Conservation (phyloP, 2,888 invertebrate species). For the Stictocephala bisonia region DNA sequence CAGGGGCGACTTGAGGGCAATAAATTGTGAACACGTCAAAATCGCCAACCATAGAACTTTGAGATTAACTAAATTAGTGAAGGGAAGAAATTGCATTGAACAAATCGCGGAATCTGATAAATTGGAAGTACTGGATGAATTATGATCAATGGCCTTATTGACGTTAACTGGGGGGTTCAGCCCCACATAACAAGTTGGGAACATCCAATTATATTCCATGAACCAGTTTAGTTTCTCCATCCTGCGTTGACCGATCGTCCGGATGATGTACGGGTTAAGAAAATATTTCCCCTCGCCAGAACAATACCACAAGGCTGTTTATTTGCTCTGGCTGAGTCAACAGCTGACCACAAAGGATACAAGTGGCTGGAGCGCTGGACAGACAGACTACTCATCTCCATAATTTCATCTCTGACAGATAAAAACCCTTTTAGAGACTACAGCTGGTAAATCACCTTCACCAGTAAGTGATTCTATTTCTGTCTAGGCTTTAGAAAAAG, state of each 20-base stretch:
- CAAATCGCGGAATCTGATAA: constrained; percentile 30
- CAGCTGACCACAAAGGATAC: neutral
- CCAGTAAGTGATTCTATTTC: neutral
- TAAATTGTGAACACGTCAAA: no score
- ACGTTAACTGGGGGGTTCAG: constrained; percentile 36
- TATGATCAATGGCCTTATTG: constrained; percentile 29
- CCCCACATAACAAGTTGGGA: constrained; percentile 37
- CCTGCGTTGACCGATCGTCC: constrained; percentile 1
- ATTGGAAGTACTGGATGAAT: constrained; percentile 17
- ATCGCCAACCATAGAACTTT: no score
- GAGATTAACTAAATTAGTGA: constrained; percentile 31
- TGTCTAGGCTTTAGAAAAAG: constrained; percentile 9
- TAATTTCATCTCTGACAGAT: constrained; percentile 44
- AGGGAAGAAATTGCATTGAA: constrained; percentile 17
- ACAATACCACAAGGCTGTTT: constrained; percentile 11
- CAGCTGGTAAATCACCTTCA: constrained; percentile 29
- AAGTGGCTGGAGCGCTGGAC: neutral
- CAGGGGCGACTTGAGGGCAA: no score
- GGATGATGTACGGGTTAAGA: constrained; percentile 33
- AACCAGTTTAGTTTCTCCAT: constrained; percentile 6
- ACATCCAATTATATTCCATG: constrained; percentile 36
- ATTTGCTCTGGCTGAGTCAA: constrained; percentile 15
- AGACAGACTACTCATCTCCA: constrained; percentile 30
- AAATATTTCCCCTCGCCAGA: constrained; percentile 23
- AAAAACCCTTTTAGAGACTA: constrained; percentile 38